These are phyloP conservation scores for Microchrysa polita DNA, from an alignment of 2,888 invertebrate species.

Conservation along the genomic window DNA sequence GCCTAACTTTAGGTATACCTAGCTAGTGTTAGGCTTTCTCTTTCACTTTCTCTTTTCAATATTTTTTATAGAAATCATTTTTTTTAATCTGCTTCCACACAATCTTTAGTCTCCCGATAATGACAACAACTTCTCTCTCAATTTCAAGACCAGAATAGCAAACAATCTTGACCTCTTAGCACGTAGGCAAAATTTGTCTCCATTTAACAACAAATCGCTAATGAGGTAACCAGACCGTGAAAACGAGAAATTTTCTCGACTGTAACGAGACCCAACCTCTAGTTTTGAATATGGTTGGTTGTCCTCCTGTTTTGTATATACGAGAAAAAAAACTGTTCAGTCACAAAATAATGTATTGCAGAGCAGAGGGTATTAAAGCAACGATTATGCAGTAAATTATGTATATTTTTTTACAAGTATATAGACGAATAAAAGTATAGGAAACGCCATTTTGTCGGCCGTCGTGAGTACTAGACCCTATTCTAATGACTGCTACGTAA, in stretches of 20 bases:
- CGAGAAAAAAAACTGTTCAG: neutral
- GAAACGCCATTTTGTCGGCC: neutral
- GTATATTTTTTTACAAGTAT: neutral
- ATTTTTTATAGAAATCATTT: too few species aligned
- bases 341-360: neutral
- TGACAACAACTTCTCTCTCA: too few species aligned
- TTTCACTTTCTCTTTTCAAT: too few species aligned
- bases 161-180: neutral
- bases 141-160: too few species aligned
- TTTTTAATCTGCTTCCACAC: too few species aligned
- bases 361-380: too few species aligned
- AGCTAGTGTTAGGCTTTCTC: too few species aligned
- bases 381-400: constrained; percentile 26
- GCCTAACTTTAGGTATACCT: too few species aligned
- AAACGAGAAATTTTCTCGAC: constrained; percentile 1
- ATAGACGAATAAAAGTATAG: neutral
- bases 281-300: neutral
- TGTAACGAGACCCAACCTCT: constrained; percentile 20
- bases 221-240: constrained; percentile 34
- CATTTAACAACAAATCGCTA: constrained; percentile 15
- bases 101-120: too few species aligned
- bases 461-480: neutral
- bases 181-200: neutral
- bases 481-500: constrained; percentile 46
- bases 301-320: too few species aligned